Conservation (phyloP, 1,140 invertebrate species). For the Lucilia cuprina region DNA sequence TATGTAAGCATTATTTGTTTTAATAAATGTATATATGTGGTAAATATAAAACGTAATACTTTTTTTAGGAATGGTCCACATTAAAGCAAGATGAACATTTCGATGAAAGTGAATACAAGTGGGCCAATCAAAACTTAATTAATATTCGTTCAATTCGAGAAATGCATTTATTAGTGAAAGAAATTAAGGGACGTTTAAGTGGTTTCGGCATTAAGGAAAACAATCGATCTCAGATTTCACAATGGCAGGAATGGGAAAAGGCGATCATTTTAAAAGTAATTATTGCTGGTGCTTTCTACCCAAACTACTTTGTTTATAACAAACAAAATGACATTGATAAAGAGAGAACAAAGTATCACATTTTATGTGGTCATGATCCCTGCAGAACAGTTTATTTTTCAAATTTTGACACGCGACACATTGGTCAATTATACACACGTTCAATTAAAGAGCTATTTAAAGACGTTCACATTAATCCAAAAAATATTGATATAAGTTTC, state of each 20-base stretch:
- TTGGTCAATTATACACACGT: conserved; percentile 74
- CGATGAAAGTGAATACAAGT: conserved; percentile 61
- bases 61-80: conserved; percentile 36
- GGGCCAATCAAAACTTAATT: conserved; percentile 77
- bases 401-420: conserved; percentile 72
- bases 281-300: conserved; percentile 82
- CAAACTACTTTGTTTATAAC: conserved; percentile 81
- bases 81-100: conserved; percentile 44
- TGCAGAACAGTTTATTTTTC: conserved; percentile 77
- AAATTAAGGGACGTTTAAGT: conserved; percentile 71
- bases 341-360: conserved; percentile 69
- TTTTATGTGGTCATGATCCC: conserved; percentile 77
- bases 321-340: conserved; percentile 64
- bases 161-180: conserved; percentile 72
- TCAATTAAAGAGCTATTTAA: conserved; percentile 67
- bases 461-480: conserved; percentile 54
- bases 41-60: no score
- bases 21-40: no score
- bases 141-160: conserved; percentile 77
- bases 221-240: conserved; percentile 50
- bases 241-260: conserved; percentile 64
- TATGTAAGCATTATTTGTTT: no score
- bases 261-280: conserved; percentile 71
- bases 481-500: conserved; percentile 70
- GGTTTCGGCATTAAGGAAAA: conserved; percentile 65